Base-by-base conservation (phyloP, 2,113 vertebrate genomes). In the Amblyornis subalaris region DNA sequence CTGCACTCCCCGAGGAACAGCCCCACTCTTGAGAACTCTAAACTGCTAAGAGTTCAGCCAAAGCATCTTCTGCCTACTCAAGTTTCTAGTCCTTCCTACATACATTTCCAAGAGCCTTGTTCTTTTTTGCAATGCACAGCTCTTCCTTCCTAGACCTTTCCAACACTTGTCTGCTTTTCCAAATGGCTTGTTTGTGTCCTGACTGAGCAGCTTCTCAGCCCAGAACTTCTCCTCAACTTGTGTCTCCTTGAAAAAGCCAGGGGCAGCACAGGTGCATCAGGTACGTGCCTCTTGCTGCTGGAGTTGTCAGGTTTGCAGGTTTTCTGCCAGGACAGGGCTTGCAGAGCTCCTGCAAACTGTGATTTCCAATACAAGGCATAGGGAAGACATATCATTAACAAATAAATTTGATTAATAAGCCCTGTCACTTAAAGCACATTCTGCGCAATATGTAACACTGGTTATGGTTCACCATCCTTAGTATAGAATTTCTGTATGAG, bases 41-140 rank as follows among this genome's bases (percentile, higher is more conserved):
- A 88, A 89, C 72, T 75, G 48, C 73, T 24, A 8, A 48, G 40
- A 90, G 91, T 95, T 96, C 95, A 95, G 90, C 92, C 92, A 93
- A 92, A 95, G 94, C 94, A 71, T 92, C 91, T 92, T 92, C 90
- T 95, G 85, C 90, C 85, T 85, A 47, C 94, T 94, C 92, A 48
- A 67, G 86, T 93, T 96, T 93, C 95, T 71, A 71, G 76, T 64
- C 76, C 60, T 94, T 90, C 88, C 83, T 92, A 60, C 83, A 28
- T 64, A 38, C 3, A 0, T 85, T 88, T 92, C 67, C 75, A 84
- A 88, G 79, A 31, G 51, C 64, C 92, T 94, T 67, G 75, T 92
- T 92, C 69, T 85, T 88, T 88, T 95, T 93, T 93, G 85, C 67
- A 86, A 2, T 28, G 7, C 15, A 21, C 62, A 58, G 71, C 40